Evolutionary conservation across 2,888 invertebrate genomes (phyloP).

Genomic region (Antheraea yamamai): DNA sequence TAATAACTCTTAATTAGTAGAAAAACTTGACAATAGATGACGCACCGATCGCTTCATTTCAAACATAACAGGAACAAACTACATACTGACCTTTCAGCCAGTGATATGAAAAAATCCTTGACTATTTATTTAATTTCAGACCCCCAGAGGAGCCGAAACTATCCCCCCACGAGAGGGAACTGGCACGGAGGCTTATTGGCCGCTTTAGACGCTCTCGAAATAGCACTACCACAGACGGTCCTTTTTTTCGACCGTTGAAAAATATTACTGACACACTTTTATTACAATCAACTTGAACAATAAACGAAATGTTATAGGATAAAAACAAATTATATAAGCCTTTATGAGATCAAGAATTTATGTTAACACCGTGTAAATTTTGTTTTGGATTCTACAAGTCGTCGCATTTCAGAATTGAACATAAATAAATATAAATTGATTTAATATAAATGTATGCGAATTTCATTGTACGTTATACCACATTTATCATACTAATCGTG

Average conservation of each 20-base stretch:
- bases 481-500: no score
- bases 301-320: neutral
- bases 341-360: neutral
- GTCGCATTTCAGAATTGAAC: no score
- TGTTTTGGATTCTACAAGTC: neutral
- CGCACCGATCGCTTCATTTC: no score
- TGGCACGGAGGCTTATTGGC: constrained; percentile 65
- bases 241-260: constrained; percentile 55
- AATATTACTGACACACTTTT: constrained; percentile 38
- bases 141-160: constrained; percentile 60
- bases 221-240: constrained; percentile 42
- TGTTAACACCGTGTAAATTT: neutral
- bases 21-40: no score
- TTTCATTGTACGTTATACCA: no score
- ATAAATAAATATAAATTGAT: no score
- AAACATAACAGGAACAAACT: no score
- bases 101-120: neutral
- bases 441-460: no score
- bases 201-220: constrained; percentile 64
- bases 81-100: no score
- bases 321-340: neutral
- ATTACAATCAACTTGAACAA: neutral
- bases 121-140: constrained; percentile 39
- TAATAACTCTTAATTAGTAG: no score
- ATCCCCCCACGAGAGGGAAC: constrained; percentile 59